Percentiles rank a stretch among this genome's conserved stretches.
Conservation (phyloP, 2,888 invertebrate genomes). For the Sinodicranocentrus sp. region DNA sequence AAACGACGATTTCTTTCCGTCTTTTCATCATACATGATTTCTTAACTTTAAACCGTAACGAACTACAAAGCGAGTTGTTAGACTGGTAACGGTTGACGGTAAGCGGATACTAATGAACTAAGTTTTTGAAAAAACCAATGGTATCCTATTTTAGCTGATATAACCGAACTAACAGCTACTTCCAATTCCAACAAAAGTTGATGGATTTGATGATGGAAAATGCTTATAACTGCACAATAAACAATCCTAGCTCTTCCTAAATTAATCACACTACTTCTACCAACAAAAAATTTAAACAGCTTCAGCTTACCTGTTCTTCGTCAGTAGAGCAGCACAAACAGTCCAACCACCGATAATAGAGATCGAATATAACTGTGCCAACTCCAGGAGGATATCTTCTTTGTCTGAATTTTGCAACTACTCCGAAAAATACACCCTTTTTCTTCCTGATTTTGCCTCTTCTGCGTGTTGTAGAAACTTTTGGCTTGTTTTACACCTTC, state of each 20-base stretch:
- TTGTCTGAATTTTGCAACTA: neutral
- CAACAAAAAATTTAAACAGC: neutral
- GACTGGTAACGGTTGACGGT: too few relatives aligned
- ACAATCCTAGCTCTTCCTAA: neutral
- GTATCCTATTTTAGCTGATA: too few relatives aligned
- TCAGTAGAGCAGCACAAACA: constrained; percentile 23
- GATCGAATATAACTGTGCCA: constrained; percentile 37
- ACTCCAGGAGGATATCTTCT: constrained; percentile 14
- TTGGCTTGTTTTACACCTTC: neutral
- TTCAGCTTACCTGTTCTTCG: constrained; percentile 26
- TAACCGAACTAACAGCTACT: neutral
- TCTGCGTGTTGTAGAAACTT: too few relatives aligned
- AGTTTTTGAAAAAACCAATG: too few relatives aligned
- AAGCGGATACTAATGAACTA: too few relatives aligned
- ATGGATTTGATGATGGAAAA: too few relatives aligned
- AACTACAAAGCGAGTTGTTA: too few relatives aligned
- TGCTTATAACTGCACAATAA: neutral
- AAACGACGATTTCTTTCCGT: too few relatives aligned
- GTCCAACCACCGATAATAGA: constrained; percentile 31
- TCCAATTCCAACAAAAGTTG: too few relatives aligned
- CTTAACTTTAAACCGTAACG: too few relatives aligned
- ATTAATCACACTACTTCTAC: neutral
- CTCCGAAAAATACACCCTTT: neutral
- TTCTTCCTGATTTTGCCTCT: too few relatives aligned
- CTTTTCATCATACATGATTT: too few relatives aligned